Conservation (phyloP, 1,140 invertebrate species). For the Triops longicaudatus region DNA sequence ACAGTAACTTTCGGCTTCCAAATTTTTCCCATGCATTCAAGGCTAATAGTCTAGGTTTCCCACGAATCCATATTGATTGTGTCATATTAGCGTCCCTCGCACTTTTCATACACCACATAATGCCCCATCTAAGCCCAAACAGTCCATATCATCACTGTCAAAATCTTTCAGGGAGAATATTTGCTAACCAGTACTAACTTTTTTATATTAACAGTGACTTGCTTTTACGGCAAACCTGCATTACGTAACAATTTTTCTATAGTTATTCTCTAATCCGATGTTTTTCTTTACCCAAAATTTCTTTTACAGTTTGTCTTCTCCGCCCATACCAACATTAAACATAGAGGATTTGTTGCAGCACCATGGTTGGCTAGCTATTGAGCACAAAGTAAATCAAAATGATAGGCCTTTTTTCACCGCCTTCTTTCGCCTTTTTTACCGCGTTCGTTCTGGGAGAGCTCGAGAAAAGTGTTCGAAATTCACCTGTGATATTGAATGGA, state of each 20-base stretch:
- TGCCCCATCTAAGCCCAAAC: neutral
- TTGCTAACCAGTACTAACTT: neutral
- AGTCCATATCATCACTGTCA: neutral
- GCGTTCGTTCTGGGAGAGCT: neutral
- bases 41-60: neutral
- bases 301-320: neutral
- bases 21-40: neutral
- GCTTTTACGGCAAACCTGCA: neutral
- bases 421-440: neutral
- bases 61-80: neutral
- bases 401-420: neutral
- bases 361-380: neutral
- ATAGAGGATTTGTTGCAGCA: neutral
- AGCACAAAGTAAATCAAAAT: neutral
- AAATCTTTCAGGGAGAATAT: no score
- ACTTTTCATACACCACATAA: neutral
- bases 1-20: neutral
- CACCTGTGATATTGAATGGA: neutral
- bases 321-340: neutral
- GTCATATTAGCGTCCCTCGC: neutral
- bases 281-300: neutral
- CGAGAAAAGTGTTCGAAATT: neutral
- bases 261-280: neutral
- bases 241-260: neutral
- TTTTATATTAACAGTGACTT: neutral